Evolutionary conservation across 2,113 vertebrate species (phyloP).

Genomic region (Falco punctatus): DNA sequence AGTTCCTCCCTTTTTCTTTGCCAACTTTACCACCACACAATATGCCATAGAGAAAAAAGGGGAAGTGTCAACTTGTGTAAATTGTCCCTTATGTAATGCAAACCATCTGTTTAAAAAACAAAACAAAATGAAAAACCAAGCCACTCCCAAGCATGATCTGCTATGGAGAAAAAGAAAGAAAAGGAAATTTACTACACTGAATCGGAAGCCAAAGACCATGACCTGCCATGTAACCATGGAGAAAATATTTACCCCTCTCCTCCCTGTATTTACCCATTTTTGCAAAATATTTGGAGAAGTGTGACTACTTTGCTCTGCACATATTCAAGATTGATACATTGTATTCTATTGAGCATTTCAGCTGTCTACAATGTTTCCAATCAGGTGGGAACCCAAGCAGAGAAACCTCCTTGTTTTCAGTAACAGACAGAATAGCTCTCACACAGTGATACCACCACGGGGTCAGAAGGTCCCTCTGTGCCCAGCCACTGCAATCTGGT

Average conservation of each 20-base stretch:
- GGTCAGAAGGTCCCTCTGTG: not conserved
- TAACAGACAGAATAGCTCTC: not conserved
- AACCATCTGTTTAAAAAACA: slow-evolving; percentile 68
- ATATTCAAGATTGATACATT: not conserved
- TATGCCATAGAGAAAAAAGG: slow-evolving; percentile 68
- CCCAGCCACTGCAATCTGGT: not conserved
- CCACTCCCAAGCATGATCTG: slow-evolving; percentile 37
- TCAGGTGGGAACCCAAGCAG: not conserved
- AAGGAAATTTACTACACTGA: not conserved
- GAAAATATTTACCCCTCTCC: slow-evolving; percentile 41
- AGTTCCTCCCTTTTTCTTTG: slow-evolving; percentile 45
- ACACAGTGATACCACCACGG: not conserved
- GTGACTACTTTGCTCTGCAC: not conserved
- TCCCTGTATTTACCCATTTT: slow-evolving; percentile 8
- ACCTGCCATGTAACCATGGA: not conserved
- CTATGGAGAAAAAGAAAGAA: slow-evolving; percentile 33
- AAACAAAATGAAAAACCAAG: slow-evolving; percentile 60
- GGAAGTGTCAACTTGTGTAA: slow-evolving; percentile 69
- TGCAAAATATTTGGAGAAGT: slow-evolving; percentile 35
- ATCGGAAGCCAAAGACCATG: slow-evolving; percentile 27
- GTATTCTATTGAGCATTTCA: not conserved
- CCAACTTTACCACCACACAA: slow-evolving; percentile 65
- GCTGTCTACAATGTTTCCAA: not conserved
- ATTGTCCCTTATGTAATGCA: slow-evolving; percentile 68
- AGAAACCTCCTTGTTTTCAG: not conserved